Evolutionary conservation across 92 coral and sea anemone species (phyloP).

Genomic region (Umimayanthus chanpuru): DNA sequence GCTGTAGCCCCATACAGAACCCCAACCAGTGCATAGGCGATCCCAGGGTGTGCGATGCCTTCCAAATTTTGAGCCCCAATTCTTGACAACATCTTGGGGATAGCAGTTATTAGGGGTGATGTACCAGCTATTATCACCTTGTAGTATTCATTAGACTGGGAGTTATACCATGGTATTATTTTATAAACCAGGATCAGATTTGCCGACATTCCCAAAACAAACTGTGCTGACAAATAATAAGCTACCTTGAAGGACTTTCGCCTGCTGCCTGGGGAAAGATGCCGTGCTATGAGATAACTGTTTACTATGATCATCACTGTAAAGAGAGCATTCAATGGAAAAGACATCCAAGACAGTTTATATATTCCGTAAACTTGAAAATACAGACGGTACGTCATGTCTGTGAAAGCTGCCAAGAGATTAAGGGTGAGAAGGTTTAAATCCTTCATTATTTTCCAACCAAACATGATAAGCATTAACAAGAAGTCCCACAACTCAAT

Average conservation of each 20-base stretch:
- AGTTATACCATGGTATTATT: slow-evolving; percentile 56
- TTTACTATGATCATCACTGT: slow-evolving; percentile 38
- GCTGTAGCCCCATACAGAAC: slow-evolving; percentile 50
- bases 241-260: slow-evolving; percentile 28
- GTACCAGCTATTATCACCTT: slow-evolving; percentile 50
- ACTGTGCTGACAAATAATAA: slow-evolving; percentile 51
- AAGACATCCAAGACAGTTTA: slow-evolving; percentile 59
- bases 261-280: slow-evolving; percentile 4
- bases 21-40: slow-evolving; percentile 50
- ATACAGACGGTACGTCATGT: slow-evolving; percentile 56
- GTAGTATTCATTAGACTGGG: slow-evolving; percentile 27
- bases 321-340: slow-evolving; percentile 58
- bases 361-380: slow-evolving; percentile 63
- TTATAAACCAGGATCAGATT: slow-evolving; percentile 48
- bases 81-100: slow-evolving; percentile 62
- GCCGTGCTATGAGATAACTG: slow-evolving; percentile 56
- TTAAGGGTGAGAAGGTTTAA: slow-evolving; percentile 64
- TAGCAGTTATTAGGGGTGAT: slow-evolving; percentile 51
- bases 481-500: slow-evolving; percentile 63
- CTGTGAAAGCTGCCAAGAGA: slow-evolving; percentile 67
- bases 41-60: slow-evolving; percentile 58
- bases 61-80: slow-evolving; percentile 54
- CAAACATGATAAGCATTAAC: slow-evolving; percentile 53
- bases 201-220: slow-evolving; percentile 58
- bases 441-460: slow-evolving; percentile 56